A percentile compares a stretch with the other conserved stretches of the same genome.
phyloP scores from a whole-genome alignment of 2,888 invertebrate species.

The Phania funesta region DNA sequence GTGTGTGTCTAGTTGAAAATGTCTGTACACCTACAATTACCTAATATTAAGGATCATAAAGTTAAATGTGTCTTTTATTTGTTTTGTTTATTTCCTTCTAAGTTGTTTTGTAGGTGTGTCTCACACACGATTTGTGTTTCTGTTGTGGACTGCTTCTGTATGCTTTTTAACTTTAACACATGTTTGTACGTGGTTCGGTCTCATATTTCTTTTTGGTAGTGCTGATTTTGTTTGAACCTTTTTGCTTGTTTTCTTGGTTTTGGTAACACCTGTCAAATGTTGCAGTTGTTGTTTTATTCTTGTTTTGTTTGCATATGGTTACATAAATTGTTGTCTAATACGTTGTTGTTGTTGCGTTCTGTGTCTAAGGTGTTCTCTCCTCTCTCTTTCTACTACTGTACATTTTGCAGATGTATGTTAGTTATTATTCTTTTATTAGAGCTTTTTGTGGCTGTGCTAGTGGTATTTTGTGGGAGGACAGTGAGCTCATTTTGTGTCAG shows the following conservation, averaged over 20 bases:
- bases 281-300: conserved; percentile 36
- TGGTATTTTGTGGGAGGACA: conserved; percentile 27
- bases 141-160: neutral
- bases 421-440: conserved; percentile 46
- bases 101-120: neutral
- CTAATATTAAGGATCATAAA: conserved; percentile 63
- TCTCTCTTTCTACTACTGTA: neutral
- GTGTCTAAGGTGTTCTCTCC: neutral
- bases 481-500: neutral
- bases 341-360: conserved; percentile 1
- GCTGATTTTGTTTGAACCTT: conserved; percentile 36
- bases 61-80: conserved; percentile 41
- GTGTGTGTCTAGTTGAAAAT: conserved; percentile 31
- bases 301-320: conserved; percentile 49
- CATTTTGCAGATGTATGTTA: neutral
- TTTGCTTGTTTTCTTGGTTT: conserved; percentile 14
- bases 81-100: neutral
- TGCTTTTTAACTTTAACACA: conserved; percentile 43
- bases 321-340: conserved; percentile 50
- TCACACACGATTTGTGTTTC: no score
- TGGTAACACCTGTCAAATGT: conserved; percentile 60
- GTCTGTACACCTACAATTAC: conserved; percentile 63
- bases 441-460: conserved; percentile 57
- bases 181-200: conserved; percentile 58
- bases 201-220: neutral